A percentile compares a stretch with the other conserved stretches of the same genome.
Evolutionary conservation across 2,888 invertebrate species (phyloP).

Genomic region (Vesta saturnalis): DNA sequence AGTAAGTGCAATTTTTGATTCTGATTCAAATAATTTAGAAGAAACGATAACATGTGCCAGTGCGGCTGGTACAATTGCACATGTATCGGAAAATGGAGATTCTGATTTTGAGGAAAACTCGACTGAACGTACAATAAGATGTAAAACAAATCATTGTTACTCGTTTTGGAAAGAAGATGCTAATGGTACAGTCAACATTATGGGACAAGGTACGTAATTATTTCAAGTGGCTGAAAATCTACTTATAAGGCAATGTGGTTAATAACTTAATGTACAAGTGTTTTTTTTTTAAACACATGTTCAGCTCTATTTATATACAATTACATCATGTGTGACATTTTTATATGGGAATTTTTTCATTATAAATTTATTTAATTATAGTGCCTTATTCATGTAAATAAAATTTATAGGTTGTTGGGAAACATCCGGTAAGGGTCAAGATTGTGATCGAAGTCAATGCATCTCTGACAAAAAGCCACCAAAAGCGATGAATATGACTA

Average conservation of each 20-base stretch:
- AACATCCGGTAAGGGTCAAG: constrained; percentile 64
- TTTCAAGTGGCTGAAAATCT: constrained; percentile 32
- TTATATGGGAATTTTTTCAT: background rate
- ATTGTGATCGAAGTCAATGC: constrained; percentile 67
- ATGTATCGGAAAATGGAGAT: constrained; percentile 51
- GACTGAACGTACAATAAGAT: constrained; percentile 29
- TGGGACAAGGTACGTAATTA: constrained; percentile 74
- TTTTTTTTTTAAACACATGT: background rate
- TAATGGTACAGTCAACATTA: constrained; percentile 68
- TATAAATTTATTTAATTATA: background rate
- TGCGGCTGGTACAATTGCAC: constrained; percentile 49
- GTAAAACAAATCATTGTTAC: constrained; percentile 66
- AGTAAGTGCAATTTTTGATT: constrained; percentile 24
- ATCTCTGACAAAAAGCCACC: constrained; percentile 67
- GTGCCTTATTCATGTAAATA: no score
- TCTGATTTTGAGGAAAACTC: constrained; percentile 44
- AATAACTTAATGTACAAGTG: background rate
- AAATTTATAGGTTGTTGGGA: constrained; percentile 68
- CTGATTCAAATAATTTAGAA: constrained; percentile 21
- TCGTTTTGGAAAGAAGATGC: constrained; percentile 75
- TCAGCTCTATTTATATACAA: background rate
- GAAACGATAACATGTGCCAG: constrained; percentile 53
- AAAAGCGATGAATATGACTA: constrained; percentile 70
- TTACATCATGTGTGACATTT: background rate
- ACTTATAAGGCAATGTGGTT: constrained; percentile 1